Base-by-base conservation (phyloP, 2,113 vertebrate species). In the Peromyscus californicus region DNA sequence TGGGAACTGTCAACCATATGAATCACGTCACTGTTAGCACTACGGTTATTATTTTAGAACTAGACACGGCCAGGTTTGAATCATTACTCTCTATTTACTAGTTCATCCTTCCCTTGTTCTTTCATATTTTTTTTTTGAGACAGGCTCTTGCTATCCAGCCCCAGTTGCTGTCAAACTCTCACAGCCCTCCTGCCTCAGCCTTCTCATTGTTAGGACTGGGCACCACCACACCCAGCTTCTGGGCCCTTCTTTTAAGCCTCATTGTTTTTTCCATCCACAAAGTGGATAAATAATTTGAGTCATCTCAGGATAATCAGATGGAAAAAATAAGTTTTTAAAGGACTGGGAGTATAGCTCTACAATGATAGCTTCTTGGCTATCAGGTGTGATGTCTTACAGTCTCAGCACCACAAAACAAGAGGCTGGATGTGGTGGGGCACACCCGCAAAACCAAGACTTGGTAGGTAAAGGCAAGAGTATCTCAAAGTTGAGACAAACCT, bases 211-310 rank as follows among this genome's bases (percentile, higher is more conserved):
- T 51, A 22, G 36, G 22, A 29, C 76, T 31, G 33, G 21, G n/a
- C 33, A 67, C 33, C 89, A 67, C 15, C 82, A 84, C 24, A 16
- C 21, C 59, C 29, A 48, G 2, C 11, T 39, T 70, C 59, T 42
- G 74, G n/a, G 33, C 36, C 11, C 39, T 74, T 94, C 74, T 85
- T 72, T 74, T 93, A 78, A 67, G 39, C 51, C 16, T 92, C 63
- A 51, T 86, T 48, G n/a, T 21, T 82, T 57, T 89, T 95, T 79
- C 85, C 21, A 90, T 76, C 51, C 91, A 33, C 4, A 89, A 94
- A 96, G 72, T 39, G n/a, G n/a, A 48, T 69, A 48, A 95, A 88
- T 87, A 92, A 95, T 86, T 85, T 89, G n/a, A 10, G 54, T 76
- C 65, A 82, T 82, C 65, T 89, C 17, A 19, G 33, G 36, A 95